Evolutionary conservation across 2,113 vertebrate species (phyloP).

Genomic region (Regulus satrapa): DNA sequence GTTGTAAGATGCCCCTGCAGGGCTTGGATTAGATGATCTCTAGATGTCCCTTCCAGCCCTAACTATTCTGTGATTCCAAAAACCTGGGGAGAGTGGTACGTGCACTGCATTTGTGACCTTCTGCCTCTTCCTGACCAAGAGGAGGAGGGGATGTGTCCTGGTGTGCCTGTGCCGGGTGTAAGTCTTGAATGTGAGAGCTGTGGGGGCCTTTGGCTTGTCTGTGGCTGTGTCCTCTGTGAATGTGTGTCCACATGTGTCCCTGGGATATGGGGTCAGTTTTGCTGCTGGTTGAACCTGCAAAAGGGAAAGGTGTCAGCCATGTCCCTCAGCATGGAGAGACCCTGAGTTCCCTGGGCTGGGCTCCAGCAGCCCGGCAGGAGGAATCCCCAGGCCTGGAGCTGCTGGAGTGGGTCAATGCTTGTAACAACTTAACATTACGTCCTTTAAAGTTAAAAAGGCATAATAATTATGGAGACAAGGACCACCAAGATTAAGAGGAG

Average conservation of each 20-base stretch:
- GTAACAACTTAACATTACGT: background rate
- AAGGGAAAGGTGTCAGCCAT: fast-evolving
- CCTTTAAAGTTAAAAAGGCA: background rate
- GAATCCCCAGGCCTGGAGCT: background rate
- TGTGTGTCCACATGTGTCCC: background rate
- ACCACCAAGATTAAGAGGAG: background rate
- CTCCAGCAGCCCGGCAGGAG: background rate
- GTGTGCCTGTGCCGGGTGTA: background rate
- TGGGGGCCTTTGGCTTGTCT: fast-evolving
- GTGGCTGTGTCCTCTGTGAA: background rate
- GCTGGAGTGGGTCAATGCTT: background rate
- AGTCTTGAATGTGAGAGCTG: background rate
- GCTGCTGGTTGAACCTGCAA: background rate
- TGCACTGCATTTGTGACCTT: background rate
- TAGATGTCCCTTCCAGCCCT: background rate
- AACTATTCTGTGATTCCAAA: background rate
- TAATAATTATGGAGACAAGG: background rate
- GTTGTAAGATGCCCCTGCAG: background rate
- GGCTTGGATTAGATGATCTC: background rate
- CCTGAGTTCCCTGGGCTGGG: fast-evolving
- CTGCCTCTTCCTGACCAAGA: background rate
- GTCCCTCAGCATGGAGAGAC: background rate
- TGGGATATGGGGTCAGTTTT: background rate
- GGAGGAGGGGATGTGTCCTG: fast-evolving
- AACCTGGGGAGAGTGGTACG: background rate